Evolutionary conservation across 2,113 vertebrate species (phyloP), one percentile per base, ranked within the genome.

Genomic region (Cacatua alba): DNA sequence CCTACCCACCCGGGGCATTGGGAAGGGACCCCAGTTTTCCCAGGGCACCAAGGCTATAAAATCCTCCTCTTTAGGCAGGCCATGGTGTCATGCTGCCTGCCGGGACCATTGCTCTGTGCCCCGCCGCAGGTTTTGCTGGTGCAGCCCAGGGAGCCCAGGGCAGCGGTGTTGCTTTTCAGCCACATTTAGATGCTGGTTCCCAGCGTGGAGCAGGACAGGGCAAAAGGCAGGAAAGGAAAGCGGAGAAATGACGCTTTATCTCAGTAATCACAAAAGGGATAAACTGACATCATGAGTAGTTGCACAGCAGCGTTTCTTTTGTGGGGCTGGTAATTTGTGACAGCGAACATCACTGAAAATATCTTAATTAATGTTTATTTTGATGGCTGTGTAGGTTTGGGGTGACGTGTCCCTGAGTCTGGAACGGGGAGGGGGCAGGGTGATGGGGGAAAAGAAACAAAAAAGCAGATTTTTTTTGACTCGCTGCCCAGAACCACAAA

Each of bases 281-380:
- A 83, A 96, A 93, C 95, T 92, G 96, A 95, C 95, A 95, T 93
- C 95, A 89, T 68, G 88, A 92, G 65, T 11, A 88, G 90, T 77
- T 96, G 92, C 92, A 78, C 92, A 82, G 94, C 88, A 95, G 88
- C 19, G 1, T 49, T 64, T 71, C 88, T 90, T 94, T 86, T 94
- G 95, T 96, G 90, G 86, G 88, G 95, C 80, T 75, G 95, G 82
- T 86, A 94, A 95, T 97, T 96, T 95, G 95, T 96, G 95, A 96
- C 94, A 88, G 85, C 0, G 79, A 90, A 78, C 86, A 96, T 95
- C 95, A 11, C 79, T 84, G 90, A 60, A 90, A 96, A 92, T 93
- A 95, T 94, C 95, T 95, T 96, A 96, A 96, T 97, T 67, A 95
- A 90, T 96, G 96, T 97, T 95, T 97, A 95, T 96, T 96, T 97